Base-by-base conservation (phyloP, 2,888 invertebrate genomes). In the Caenorhabditis panamensis region DNA sequence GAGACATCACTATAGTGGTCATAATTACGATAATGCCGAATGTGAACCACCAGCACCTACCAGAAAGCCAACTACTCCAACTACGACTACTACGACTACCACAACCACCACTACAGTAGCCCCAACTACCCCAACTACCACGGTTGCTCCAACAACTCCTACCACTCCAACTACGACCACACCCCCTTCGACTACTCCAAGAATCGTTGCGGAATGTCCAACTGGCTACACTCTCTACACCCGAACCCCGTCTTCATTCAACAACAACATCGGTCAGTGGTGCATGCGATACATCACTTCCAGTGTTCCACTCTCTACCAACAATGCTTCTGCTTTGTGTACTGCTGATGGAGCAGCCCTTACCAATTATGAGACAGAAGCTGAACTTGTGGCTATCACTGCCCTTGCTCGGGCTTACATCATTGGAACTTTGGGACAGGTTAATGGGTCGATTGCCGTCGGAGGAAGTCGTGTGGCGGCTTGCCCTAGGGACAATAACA, bases 241-340 rank as follows among this genome's bases (percentile, higher is more conserved):
- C 9, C 47, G 69, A 41, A 56, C 66, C 4, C 28, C 54, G 9
- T 67, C 66, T 16, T 0, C 22, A 6, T 67, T 20, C 28, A 67
- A 67, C 18, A 8, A 47, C 1, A 61, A 58, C 20, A 51, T 13
- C 13, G 69, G 69, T 13, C 11, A 20, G 16, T 69, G 51, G 69
- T 69, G 69, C 28, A 51, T 61, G 31, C 59, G 61, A 49, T 51
- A 49, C 28, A 11, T 69, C 51, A 37, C 68, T 13, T 51, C 68
- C 16, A n/a, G 20, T 5, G 37, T 18, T 1, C 22, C n/a, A 11
- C 31, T 63, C 22, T 36, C 71, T 28, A 37, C 63, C 20, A 72
- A 63, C 20, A n/a, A 41, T 11, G 56, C 22, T 6, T 24, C 54
- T 18, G 5, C 0, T 3, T n/a, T 72, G 24, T 72, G 71, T 36